Percentiles rank a stretch among this genome's conserved stretches.
phyloP scores from a whole-genome alignment of 1,140 invertebrate genomes.

The Macrobrachium nipponense region DNA sequence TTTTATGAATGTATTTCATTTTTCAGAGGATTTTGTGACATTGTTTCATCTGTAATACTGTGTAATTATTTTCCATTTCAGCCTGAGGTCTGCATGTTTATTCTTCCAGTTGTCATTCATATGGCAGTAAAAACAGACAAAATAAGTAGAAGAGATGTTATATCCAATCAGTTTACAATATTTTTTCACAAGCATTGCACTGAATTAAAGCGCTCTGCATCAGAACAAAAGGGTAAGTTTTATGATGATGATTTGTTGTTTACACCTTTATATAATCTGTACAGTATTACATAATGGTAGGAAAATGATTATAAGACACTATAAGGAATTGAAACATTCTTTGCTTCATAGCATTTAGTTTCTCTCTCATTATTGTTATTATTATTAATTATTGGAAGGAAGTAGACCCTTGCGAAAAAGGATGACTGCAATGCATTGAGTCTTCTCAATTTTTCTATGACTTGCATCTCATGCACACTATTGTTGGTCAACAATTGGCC shows the following conservation, averaged over 20 bases:
- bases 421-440: too few relatives aligned
- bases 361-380: too few relatives aligned
- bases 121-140: constrained; percentile 13
- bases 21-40: neutral
- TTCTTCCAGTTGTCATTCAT: constrained; percentile 34
- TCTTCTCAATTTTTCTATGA: too few relatives aligned
- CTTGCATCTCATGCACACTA: too few relatives aligned
- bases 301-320: too few relatives aligned
- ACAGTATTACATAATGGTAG: too few relatives aligned
- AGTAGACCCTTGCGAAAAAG: too few relatives aligned
- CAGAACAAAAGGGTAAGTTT: neutral
- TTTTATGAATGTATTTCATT: neutral
- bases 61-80: neutral
- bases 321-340: too few relatives aligned
- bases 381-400: too few relatives aligned
- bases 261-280: too few relatives aligned
- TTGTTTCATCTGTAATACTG: neutral
- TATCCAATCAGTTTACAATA: constrained; percentile 22
- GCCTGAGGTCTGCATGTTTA: constrained; percentile 35
- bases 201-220: neutral
- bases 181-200: constrained; percentile 20
- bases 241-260: neutral
- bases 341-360: too few relatives aligned
- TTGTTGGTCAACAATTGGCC: too few relatives aligned
- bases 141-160: constrained; percentile 12